Percentiles rank a stretch among this genome's conserved stretches.
Evolutionary conservation across 1,140 invertebrate genomes (phyloP).

Genomic region (Anthonomus grandis): DNA sequence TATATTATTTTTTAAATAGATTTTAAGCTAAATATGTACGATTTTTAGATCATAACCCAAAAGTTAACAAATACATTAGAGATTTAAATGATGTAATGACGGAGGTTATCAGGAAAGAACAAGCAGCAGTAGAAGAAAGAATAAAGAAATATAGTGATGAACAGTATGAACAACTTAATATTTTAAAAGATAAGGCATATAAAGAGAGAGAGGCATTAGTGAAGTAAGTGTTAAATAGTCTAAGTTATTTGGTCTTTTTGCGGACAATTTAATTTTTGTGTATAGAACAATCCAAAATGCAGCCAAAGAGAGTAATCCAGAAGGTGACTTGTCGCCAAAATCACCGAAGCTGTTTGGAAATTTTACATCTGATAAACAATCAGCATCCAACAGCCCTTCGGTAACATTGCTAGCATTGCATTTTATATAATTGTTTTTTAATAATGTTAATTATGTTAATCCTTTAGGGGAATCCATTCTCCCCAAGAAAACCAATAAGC

Average conservation of each 20-base stretch:
- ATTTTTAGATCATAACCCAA: constrained; percentile 32
- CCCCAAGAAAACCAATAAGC: constrained; percentile 24
- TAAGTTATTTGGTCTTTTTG: neutral
- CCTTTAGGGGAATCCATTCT: constrained; percentile 16
- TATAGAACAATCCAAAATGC: constrained; percentile 20
- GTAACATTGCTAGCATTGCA: neutral
- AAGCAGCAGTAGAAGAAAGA: constrained; percentile 51
- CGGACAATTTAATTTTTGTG: neutral
- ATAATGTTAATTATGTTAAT: neutral
- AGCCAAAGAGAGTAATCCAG: neutral
- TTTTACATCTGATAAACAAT: neutral
- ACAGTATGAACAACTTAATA: constrained; percentile 53
- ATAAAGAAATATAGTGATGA: constrained; percentile 53
- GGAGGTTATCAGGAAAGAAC: constrained; percentile 51
- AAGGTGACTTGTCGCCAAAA: constrained; percentile 6
- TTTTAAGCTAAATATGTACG: neutral
- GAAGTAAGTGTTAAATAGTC: constrained; percentile 36
- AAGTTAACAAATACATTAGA: constrained; percentile 45
- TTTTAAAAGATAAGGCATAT: constrained; percentile 51
- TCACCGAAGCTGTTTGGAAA: constrained; percentile 12
- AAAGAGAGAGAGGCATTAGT: constrained; percentile 51
- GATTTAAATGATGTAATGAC: constrained; percentile 52
- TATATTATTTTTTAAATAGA: neutral
- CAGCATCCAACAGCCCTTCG: neutral
- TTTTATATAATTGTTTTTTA: neutral